These are phyloP conservation scores for Chelon auratus DNA, from an alignment of 2,797 vertebrate genomes.

Conservation along the genomic window DNA sequence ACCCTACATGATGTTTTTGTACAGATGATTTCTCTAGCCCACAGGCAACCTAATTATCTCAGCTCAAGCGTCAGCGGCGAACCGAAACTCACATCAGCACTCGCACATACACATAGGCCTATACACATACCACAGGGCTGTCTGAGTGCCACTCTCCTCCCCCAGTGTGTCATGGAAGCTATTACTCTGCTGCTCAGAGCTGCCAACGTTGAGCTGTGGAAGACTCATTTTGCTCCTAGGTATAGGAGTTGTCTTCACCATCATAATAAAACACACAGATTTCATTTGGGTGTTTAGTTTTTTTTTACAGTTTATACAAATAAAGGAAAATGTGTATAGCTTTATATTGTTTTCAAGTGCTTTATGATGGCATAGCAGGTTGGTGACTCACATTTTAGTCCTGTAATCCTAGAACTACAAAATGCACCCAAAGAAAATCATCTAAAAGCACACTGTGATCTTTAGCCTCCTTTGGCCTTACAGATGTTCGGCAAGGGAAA, in stretches of 20 bases:
- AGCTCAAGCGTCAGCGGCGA: slow-evolving; percentile 71
- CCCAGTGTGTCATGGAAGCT: slow-evolving; percentile 74
- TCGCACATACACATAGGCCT: slow-evolving; percentile 47
- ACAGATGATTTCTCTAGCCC: slow-evolving; percentile 80
- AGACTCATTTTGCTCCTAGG: slow-evolving; percentile 24
- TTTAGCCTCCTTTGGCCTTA: slow-evolving; percentile 32
- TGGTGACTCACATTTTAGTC: slow-evolving; percentile 22
- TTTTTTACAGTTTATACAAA: neutral
- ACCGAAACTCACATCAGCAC: slow-evolving; percentile 68
- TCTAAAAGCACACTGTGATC: slow-evolving; percentile 8
- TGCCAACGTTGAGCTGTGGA: slow-evolving; percentile 52
- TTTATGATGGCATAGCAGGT: slow-evolving; percentile 1
- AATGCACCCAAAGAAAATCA: slow-evolving; percentile 1
- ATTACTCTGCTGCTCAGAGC: slow-evolving; percentile 67
- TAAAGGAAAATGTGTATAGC: neutral
- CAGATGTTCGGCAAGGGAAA: slow-evolving; percentile 36
- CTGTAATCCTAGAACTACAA: slow-evolving; percentile 16
- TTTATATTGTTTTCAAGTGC: neutral
- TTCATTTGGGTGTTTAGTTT: neutral
- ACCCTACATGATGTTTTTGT: slow-evolving; percentile 82
- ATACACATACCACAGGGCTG: slow-evolving; percentile 56
- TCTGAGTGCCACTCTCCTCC: slow-evolving; percentile 68
- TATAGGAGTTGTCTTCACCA: slow-evolving; percentile 16
- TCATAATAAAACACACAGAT: neutral
- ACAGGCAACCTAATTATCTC: slow-evolving; percentile 81